These are phyloP conservation scores for Rhynchotus rufescens DNA, from an alignment of 2,797 vertebrate genomes.

Conservation along the genomic window DNA sequence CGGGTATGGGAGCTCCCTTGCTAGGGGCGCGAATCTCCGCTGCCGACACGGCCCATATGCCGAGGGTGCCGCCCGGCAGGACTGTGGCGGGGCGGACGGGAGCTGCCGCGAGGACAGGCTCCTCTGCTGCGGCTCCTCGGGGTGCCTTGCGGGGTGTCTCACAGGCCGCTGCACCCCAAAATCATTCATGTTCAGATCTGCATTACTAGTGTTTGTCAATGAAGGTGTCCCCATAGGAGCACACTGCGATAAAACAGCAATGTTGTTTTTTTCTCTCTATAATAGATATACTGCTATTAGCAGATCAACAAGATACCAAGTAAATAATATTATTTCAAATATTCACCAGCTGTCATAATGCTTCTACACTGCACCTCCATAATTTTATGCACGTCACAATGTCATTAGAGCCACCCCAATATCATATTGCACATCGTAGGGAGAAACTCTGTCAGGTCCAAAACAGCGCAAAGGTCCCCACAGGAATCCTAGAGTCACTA, in stretches of 20 bases:
- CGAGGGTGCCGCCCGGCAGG: no score
- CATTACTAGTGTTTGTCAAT: conserved; percentile 5
- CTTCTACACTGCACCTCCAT: neutral
- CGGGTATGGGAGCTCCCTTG: neutral
- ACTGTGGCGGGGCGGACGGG: no score
- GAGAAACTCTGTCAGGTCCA: neutral
- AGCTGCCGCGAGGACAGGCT: no score
- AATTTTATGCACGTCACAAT: neutral
- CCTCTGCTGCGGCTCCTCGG: no score
- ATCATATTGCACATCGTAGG: fast-evolving
- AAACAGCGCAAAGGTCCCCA: neutral
- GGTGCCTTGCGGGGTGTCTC: neutral
- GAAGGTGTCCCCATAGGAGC: neutral
- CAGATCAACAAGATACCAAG: conserved; percentile 40
- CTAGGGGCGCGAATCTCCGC: no score
- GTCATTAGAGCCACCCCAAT: neutral
- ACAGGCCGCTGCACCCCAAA: neutral
- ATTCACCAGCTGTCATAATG: conserved; percentile 16
- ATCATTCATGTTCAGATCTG: conserved; percentile 13
- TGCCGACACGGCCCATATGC: no score
- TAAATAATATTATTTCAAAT: conserved; percentile 48
- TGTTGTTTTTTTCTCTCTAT: neutral
- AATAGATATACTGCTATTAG: conserved; percentile 51
- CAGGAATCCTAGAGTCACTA: neutral
- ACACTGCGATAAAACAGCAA: conserved; percentile 30